A percentile compares a stretch with the other conserved stretches of the same genome.
Evolutionary conservation across 2,888 invertebrate genomes (phyloP).

Genomic region (Bombylius major): DNA sequence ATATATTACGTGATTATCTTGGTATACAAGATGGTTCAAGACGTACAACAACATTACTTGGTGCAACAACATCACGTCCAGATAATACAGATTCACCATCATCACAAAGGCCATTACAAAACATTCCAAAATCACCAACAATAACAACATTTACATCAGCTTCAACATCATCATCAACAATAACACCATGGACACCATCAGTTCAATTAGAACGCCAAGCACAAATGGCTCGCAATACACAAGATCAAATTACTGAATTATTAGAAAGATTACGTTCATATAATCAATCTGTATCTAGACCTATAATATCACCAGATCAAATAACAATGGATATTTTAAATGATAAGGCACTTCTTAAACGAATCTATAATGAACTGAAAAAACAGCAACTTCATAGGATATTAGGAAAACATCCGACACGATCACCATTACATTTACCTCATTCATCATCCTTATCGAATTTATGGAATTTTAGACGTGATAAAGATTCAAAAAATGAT

Average conservation of each 20-base stretch:
- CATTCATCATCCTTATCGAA: constrained; percentile 10
- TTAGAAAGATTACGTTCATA: constrained; percentile 20
- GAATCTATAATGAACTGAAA: constrained; percentile 29
- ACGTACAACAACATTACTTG: constrained; percentile 26
- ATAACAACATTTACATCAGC: not conserved
- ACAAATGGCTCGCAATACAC: not conserved
- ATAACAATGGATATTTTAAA: constrained; percentile 61
- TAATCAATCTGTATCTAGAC: constrained; percentile 9
- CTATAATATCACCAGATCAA: constrained; percentile 40
- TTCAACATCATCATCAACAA: not conserved
- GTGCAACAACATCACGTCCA: constrained; percentile 27
- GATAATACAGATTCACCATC: constrained; percentile 30
- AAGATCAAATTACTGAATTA: constrained; percentile 8
- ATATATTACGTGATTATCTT: constrained; percentile 24
- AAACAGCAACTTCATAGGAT: constrained; percentile 31
- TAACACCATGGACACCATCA: not conserved
- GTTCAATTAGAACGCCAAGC: not conserved
- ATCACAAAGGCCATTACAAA: constrained; percentile 21
- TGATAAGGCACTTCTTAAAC: constrained; percentile 56
- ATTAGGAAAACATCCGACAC: constrained; percentile 23
- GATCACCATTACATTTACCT: constrained; percentile 11
- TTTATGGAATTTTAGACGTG: constrained; percentile 6
- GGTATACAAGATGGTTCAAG: constrained; percentile 22
- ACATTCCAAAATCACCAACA: not conserved
- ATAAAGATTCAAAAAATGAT: not conserved